Percentiles rank a stretch among this genome's conserved stretches.
Conservation (phyloP, 2,888 invertebrate genomes). For the Idaea dimidiata region DNA sequence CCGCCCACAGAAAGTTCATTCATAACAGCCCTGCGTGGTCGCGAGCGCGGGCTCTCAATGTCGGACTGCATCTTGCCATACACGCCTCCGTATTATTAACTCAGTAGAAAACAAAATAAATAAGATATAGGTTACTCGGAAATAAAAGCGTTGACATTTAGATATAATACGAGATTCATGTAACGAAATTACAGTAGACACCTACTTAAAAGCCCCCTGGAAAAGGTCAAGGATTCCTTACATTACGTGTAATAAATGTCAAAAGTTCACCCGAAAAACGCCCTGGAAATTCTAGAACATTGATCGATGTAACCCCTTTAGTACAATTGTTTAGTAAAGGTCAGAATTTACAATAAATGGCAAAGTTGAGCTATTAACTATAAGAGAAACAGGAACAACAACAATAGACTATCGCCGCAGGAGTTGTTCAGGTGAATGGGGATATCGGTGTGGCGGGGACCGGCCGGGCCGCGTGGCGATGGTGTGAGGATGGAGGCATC, state of each 20-base stretch:
- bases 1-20: constrained; percentile 74
- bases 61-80: constrained; percentile 43
- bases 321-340: constrained; percentile 52
- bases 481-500: constrained; percentile 36
- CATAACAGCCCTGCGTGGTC: constrained; percentile 71
- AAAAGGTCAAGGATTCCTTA: constrained; percentile 24
- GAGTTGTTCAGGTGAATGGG: constrained; percentile 55
- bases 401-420: constrained; percentile 43
- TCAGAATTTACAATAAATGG: constrained; percentile 66
- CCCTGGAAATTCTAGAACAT: constrained; percentile 27
- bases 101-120: background rate
- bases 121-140: constrained; percentile 7
- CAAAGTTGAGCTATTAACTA: constrained; percentile 58
- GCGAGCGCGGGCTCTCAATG: constrained; percentile 58
- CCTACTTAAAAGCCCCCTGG: constrained; percentile 2
- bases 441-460: constrained; percentile 25
- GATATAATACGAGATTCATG: constrained; percentile 6
- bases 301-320: constrained; percentile 29
- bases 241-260: constrained; percentile 32
- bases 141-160: constrained; percentile 7
- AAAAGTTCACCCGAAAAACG: constrained; percentile 30
- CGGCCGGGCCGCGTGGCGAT: constrained; percentile 20
- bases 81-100: constrained; percentile 19
- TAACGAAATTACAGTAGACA: constrained; percentile 12
- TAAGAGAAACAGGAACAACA: constrained; percentile 31